Conservation (phyloP, 2,113 vertebrate species). For the Amazona vittata region DNA sequence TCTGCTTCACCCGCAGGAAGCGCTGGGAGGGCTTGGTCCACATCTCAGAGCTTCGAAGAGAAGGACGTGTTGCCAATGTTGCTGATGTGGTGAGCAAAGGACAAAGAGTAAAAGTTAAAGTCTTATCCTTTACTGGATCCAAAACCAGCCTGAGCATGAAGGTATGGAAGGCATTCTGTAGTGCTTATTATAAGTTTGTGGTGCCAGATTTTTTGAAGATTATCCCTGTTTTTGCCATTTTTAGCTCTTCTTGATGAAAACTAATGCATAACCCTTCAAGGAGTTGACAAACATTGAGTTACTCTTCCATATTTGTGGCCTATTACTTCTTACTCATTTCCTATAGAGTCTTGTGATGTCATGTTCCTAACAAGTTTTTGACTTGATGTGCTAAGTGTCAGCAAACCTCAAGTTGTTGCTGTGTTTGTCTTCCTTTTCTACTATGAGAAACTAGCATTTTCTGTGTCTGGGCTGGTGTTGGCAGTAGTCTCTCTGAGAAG, state of each 20-base stretch:
- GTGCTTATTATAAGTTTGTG: neutral
- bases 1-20: slow-evolving; percentile 77
- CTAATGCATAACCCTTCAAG: neutral
- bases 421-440: neutral
- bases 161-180: slow-evolving; percentile 67
- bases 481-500: neutral
- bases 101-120: slow-evolving; percentile 96
- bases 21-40: slow-evolving; percentile 98
- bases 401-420: neutral
- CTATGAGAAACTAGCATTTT: neutral
- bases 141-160: slow-evolving; percentile 99
- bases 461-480: neutral
- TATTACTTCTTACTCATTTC: neutral
- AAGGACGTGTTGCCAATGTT: slow-evolving; percentile 95
- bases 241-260: neutral
- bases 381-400: accelerated
- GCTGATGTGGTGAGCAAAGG: slow-evolving; percentile 98
- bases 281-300: neutral
- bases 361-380: neutral
- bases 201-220: neutral
- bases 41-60: slow-evolving; percentile 94
- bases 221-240: accelerated
- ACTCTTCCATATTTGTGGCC: neutral
- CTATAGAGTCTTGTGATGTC: neutral
- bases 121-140: slow-evolving; percentile 96